Conservation (phyloP, 2,888 invertebrate genomes). For the Bimastos eiseni region DNA sequence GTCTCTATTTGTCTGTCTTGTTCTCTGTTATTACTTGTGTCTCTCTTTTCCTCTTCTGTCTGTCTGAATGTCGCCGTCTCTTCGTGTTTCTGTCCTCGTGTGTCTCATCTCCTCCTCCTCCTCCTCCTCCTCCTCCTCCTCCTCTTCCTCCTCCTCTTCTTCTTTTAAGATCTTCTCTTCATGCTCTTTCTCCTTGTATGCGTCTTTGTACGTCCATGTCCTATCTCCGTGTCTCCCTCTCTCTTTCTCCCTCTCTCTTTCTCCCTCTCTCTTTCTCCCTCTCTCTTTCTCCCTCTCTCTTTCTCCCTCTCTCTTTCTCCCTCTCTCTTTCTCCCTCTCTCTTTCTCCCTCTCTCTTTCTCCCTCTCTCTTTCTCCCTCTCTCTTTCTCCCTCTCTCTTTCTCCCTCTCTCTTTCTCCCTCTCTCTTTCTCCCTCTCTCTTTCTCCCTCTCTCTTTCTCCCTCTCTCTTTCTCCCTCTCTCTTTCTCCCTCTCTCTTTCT, state of each 20-base stretch:
- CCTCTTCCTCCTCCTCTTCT: neutral
- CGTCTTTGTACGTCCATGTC: neutral
- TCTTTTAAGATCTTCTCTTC: neutral
- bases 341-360: neutral
- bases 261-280: neutral
- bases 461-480: neutral
- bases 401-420: neutral
- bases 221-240: neutral
- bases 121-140: neutral
- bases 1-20: no score
- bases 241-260: neutral
- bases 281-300: neutral
- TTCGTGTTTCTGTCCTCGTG: no score
- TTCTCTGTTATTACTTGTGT: neutral
- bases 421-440: neutral
- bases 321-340: neutral
- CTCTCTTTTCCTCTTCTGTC: neutral
- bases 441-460: neutral
- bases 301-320: neutral
- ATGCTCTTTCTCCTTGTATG: neutral
- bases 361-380: neutral
- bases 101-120: neutral
- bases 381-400: neutral
- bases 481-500: neutral
- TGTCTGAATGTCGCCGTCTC: no score